Evolutionary conservation across 2,113 vertebrate species (phyloP).

Genomic region (Peromyscus californicus): DNA sequence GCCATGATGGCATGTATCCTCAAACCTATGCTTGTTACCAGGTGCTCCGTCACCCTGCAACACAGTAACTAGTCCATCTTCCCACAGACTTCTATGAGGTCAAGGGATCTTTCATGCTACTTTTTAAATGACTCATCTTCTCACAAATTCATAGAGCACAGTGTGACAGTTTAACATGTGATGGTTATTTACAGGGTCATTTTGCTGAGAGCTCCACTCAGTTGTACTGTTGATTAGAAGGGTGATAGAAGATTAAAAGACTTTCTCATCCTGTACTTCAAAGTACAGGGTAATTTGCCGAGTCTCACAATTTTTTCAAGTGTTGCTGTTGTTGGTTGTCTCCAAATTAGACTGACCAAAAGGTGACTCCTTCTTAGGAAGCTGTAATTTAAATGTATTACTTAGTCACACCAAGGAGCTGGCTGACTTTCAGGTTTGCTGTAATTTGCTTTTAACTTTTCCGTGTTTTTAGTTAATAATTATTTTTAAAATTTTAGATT

Average conservation of each 20-base stretch:
- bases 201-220: background rate
- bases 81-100: background rate
- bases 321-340: background rate
- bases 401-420: background rate
- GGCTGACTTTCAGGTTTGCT: background rate
- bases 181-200: background rate
- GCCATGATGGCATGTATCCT: too few relatives aligned
- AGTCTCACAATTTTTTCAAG: conserved; percentile 34
- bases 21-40: background rate
- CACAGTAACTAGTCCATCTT: background rate
- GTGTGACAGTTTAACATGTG: background rate
- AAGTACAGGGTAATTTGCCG: background rate
- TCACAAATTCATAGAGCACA: background rate
- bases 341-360: background rate
- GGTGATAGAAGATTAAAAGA: conserved; percentile 20
- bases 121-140: background rate
- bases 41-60: background rate
- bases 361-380: background rate
- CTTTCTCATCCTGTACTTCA: background rate
- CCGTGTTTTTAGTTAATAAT: background rate
- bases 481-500: background rate
- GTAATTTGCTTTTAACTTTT: conserved; percentile 5
- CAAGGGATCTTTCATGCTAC: background rate
- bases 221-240: background rate
- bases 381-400: conserved; percentile 4